Evolutionary conservation across 2,113 vertebrate species (phyloP).

Genomic region (Proteles cristata): DNA sequence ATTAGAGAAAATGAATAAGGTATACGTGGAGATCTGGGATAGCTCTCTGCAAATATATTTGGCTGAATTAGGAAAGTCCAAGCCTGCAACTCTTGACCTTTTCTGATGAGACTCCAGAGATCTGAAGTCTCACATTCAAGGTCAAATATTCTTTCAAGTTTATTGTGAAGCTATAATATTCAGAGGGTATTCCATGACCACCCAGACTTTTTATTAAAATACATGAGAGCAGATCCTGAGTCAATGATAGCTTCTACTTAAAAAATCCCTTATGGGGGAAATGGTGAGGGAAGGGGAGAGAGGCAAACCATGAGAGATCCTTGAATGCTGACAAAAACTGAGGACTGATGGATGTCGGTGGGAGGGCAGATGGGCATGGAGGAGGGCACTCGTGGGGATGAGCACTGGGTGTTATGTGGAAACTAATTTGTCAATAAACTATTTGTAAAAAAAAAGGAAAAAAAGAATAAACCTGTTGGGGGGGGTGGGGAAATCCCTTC

Average conservation of each 20-base stretch:
- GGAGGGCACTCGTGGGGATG: too few species aligned
- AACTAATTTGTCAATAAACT: too few species aligned
- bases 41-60: slow-evolving; percentile 4
- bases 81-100: not conserved
- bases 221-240: not conserved
- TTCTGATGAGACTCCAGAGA: not conserved
- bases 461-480: too few species aligned
- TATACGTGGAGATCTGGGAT: not conserved
- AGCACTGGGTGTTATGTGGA: too few species aligned
- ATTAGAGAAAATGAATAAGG: slow-evolving; percentile 5
- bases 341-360: too few species aligned
- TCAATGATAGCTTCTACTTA: not conserved
- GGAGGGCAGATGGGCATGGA: too few species aligned
- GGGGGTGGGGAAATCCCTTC: not conserved
- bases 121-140: not conserved
- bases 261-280: not conserved
- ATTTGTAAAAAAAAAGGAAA: too few species aligned
- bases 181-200: not conserved
- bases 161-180: not conserved
- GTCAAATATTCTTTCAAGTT: not conserved
- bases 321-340: too few species aligned
- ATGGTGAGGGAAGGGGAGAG: too few species aligned
- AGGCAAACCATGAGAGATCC: too few species aligned
- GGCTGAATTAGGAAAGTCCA: not conserved
- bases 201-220: slow-evolving; percentile 4